Conservation (phyloP, 2,888 invertebrate genomes). For the Acrocera orbiculus region DNA sequence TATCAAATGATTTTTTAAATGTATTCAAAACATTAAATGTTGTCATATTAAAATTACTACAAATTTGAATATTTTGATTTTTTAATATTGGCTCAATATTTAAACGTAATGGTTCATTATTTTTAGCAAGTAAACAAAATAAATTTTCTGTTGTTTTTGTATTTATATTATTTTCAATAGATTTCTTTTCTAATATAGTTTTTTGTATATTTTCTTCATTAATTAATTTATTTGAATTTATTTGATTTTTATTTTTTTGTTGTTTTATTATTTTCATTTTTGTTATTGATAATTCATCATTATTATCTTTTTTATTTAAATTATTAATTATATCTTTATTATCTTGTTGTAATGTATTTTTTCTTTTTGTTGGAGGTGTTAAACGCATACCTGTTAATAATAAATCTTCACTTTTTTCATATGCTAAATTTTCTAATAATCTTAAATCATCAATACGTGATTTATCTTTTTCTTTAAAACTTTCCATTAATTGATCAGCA, state of each 20-base stretch:
- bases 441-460: slow-evolving; percentile 28
- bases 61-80: slow-evolving; percentile 4
- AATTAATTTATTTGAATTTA: background rate
- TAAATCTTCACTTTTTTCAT: slow-evolving; percentile 29
- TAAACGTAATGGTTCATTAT: slow-evolving; percentile 7
- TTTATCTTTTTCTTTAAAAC: slow-evolving; percentile 30
- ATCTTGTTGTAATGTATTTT: slow-evolving; percentile 12
- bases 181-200: slow-evolving; percentile 1
- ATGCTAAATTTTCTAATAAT: slow-evolving; percentile 28
- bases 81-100: slow-evolving; percentile 7
- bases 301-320: slow-evolving; percentile 7
- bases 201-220: background rate
- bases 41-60: slow-evolving; percentile 10
- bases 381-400: slow-evolving; percentile 27
- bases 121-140: slow-evolving; percentile 5
- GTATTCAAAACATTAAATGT: slow-evolving; percentile 6
- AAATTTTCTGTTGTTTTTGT: slow-evolving; percentile 6
- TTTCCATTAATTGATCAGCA: slow-evolving; percentile 29
- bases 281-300: background rate
- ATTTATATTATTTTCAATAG: background rate
- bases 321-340: slow-evolving; percentile 13
- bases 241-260: slow-evolving; percentile 4
- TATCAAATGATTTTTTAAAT: slow-evolving; percentile 9
- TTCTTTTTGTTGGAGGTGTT: slow-evolving; percentile 29
- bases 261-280: slow-evolving; percentile 8